These are phyloP conservation scores for Stictocephala bisonia DNA, from an alignment of 2,888 invertebrate species.

Conservation along the genomic window DNA sequence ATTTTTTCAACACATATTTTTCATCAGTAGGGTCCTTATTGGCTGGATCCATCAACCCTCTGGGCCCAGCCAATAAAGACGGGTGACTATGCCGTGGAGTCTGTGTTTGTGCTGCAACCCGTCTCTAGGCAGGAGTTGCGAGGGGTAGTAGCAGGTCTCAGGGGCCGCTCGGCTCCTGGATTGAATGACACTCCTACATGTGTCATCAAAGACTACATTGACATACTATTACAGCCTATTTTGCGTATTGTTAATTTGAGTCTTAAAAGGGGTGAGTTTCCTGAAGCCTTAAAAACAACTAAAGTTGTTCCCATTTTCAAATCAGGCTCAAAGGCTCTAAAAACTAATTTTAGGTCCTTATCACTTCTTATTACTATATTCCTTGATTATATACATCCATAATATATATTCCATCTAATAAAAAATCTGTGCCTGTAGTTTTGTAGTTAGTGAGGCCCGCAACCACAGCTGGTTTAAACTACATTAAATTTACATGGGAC, in stretches of 20 bases:
- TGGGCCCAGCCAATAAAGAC: neutral
- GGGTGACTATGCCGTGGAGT: neutral
- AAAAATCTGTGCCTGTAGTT: too few relatives aligned
- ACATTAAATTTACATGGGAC: too few relatives aligned
- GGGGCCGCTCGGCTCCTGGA: slow-evolving; percentile 13
- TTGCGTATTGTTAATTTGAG: neutral
- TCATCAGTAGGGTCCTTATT: neutral
- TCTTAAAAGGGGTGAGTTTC: slow-evolving; percentile 22
- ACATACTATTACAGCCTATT: neutral
- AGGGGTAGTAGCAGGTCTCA: neutral
- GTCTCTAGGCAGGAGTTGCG: neutral
- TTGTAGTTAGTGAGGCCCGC: too few relatives aligned
- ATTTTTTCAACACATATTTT: slow-evolving; percentile 6
- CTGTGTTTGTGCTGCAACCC: slow-evolving; percentile 5
- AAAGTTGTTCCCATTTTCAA: slow-evolving; percentile 17
- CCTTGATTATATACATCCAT: too few relatives aligned
- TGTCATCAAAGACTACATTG: slow-evolving; percentile 10
- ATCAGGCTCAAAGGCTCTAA: neutral
- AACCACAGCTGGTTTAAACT: too few relatives aligned
- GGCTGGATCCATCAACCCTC: neutral
- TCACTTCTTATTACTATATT: slow-evolving; percentile 21
- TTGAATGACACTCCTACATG: slow-evolving; percentile 11
- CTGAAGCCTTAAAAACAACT: slow-evolving; percentile 12
- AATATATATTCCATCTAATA: too few relatives aligned
- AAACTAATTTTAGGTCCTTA: slow-evolving; percentile 19